Conservation (phyloP, 1,140 invertebrate species). For the Lucilia sericata region DNA sequence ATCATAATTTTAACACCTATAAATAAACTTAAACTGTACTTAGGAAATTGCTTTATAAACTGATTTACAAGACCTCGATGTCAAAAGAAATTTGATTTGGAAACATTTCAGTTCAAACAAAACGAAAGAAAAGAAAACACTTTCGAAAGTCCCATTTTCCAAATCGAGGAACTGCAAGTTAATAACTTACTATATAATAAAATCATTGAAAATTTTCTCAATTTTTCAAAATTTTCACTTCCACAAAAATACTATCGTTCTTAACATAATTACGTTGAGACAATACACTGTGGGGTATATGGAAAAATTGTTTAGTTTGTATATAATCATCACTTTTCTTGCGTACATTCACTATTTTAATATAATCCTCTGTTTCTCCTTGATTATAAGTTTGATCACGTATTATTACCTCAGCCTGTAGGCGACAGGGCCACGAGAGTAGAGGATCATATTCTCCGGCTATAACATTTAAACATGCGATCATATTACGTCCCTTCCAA, state of each 20-base stretch:
- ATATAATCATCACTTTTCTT: conserved; percentile 70
- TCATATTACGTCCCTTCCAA: conserved; percentile 78
- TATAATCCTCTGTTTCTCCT: conserved; percentile 69
- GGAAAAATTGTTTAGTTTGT: conserved; percentile 76
- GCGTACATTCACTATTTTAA: conserved; percentile 67
- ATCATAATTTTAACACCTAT: too few relatives aligned
- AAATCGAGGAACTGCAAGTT: too few relatives aligned
- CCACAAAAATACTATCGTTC: conserved; percentile 76
- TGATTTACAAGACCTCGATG: too few relatives aligned
- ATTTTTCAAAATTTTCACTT: conserved; percentile 70
- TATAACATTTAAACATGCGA: conserved; percentile 75
- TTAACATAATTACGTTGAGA: conserved; percentile 76
- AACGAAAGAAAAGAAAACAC: too few relatives aligned
- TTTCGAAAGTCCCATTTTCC: too few relatives aligned
- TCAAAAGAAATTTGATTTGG: too few relatives aligned
- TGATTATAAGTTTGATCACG: conserved; percentile 72
- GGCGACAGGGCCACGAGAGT: conserved; percentile 76
- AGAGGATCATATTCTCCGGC: conserved; percentile 78
- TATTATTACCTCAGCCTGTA: conserved; percentile 73
- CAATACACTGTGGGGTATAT: conserved; percentile 78
- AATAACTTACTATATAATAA: too few relatives aligned
- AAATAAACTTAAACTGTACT: too few relatives aligned
- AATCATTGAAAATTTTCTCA: too few relatives aligned
- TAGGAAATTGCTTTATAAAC: too few relatives aligned
- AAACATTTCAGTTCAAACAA: too few relatives aligned